Evolutionary conservation across 1,140 invertebrate genomes (phyloP).

Genomic region (Lordiphosa clarofinis): DNA sequence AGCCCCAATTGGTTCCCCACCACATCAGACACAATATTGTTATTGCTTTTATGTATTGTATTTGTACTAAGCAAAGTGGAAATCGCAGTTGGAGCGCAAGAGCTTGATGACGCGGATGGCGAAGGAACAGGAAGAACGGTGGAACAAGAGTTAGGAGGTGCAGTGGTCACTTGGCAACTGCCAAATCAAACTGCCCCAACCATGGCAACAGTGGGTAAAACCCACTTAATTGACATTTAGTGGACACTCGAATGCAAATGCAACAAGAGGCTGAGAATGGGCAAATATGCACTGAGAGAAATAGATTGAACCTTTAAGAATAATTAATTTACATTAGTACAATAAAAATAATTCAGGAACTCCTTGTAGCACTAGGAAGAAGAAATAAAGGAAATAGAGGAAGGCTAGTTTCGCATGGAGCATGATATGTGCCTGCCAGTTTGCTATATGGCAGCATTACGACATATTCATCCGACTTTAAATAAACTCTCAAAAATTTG

Average conservation of each 20-base stretch:
- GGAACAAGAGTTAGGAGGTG: conserved; percentile 21
- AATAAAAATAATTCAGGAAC: too few species aligned
- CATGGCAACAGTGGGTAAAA: conserved; percentile 48
- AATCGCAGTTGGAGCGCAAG: conserved; percentile 62
- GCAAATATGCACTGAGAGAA: conserved; percentile 6
- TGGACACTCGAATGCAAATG: conserved; percentile 74
- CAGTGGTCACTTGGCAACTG: conserved; percentile 50
- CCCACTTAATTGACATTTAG: conserved; percentile 77
- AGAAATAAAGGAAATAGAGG: too few species aligned
- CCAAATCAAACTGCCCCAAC: conserved; percentile 59
- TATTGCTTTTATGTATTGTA: conserved; percentile 74
- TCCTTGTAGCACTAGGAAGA: too few species aligned
- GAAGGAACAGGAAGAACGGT: conserved; percentile 5
- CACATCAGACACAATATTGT: conserved; percentile 63
- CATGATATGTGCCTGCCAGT: too few species aligned
- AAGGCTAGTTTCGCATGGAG: too few species aligned
- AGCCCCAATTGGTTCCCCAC: conserved; percentile 7
- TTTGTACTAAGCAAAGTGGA: conserved; percentile 64
- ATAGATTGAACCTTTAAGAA: not conserved
- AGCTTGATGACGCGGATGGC: conserved; percentile 15
- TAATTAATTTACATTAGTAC: too few species aligned
- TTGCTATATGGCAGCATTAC: too few species aligned
- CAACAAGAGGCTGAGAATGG: conserved; percentile 12
- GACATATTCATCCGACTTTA: too few species aligned
- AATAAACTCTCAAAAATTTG: too few species aligned